phyloP scores from a whole-genome alignment of 2,113 vertebrate species.

The Sorex araneus region DNA sequence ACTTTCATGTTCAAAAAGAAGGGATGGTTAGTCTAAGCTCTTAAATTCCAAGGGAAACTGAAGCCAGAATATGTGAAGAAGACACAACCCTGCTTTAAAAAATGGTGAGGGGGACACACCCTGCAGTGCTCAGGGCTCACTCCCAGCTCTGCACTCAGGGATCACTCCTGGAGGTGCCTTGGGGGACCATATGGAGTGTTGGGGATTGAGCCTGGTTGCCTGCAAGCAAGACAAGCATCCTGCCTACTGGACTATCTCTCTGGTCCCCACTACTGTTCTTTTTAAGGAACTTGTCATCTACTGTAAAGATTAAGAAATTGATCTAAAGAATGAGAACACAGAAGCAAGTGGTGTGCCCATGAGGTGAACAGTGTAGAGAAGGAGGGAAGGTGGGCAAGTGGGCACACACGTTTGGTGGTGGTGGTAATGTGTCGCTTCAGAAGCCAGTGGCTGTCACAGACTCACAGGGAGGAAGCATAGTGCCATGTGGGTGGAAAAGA shows the following conservation, averaged over 20 bases:
- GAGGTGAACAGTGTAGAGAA: background rate
- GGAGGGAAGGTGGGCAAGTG: background rate
- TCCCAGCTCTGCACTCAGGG: no score
- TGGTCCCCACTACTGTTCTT: background rate
- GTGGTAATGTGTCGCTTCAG: background rate
- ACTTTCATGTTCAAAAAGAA: no score
- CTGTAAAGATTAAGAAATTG: background rate
- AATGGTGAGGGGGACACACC: no score
- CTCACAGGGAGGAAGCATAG: background rate
- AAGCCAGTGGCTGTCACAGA: background rate
- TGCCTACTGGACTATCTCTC: no score
- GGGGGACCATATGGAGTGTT: no score
- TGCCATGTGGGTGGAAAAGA: background rate
- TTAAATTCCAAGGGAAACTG: background rate
- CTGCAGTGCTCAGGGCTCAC: no score
- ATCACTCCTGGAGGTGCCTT: no score
- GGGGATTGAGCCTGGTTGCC: no score
- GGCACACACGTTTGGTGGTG: fast-evolving
- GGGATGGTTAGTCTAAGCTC: background rate
- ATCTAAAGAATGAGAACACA: background rate
- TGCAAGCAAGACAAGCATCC: no score
- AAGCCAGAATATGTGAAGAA: background rate
- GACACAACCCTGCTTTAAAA: background rate
- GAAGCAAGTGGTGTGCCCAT: background rate
- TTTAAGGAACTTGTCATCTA: background rate